Conservation (phyloP, 2,113 vertebrate genomes). For the Ptilorrhoa leucosticta region DNA sequence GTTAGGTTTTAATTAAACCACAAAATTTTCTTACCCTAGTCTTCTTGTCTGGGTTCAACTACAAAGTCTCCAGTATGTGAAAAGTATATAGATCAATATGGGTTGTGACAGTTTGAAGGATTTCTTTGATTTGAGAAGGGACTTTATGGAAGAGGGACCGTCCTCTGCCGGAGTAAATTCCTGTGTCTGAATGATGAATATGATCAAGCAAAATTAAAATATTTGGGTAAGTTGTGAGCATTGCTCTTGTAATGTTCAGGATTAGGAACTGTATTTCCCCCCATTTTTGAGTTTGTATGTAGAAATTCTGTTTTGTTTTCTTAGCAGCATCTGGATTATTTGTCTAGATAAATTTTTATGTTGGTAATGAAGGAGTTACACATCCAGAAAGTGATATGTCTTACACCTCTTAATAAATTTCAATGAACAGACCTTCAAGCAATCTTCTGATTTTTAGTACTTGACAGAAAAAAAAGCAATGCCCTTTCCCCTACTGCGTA, state of each 20-base stretch:
- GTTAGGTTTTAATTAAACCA: not conserved
- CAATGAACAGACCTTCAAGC: not conserved
- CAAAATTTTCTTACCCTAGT: rapidly evolving
- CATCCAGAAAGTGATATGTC: not conserved
- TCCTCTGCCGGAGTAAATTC: not conserved
- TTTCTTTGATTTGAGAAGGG: not conserved
- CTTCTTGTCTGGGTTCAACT: not conserved
- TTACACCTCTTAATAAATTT: not conserved
- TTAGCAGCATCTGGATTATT: not conserved
- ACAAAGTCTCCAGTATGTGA: not conserved
- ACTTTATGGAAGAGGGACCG: not conserved
- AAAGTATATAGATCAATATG: not conserved
- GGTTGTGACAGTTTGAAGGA: not conserved
- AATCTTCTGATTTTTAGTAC: not conserved
- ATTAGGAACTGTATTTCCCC: not conserved
- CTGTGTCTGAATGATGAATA: not conserved
- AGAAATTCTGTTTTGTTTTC: not conserved
- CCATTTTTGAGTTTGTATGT: not conserved
- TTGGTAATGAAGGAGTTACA: not conserved
- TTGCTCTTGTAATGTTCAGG: not conserved
- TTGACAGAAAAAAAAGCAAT: not conserved
- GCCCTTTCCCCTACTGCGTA: not conserved
- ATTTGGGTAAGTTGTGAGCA: not conserved
- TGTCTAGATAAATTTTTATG: not conserved
- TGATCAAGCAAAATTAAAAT: not conserved